A percentile compares a stretch with the other conserved stretches of the same genome.
Conservation (phyloP, 92 coral and sea anemone species). For the Actinostola sp. region DNA sequence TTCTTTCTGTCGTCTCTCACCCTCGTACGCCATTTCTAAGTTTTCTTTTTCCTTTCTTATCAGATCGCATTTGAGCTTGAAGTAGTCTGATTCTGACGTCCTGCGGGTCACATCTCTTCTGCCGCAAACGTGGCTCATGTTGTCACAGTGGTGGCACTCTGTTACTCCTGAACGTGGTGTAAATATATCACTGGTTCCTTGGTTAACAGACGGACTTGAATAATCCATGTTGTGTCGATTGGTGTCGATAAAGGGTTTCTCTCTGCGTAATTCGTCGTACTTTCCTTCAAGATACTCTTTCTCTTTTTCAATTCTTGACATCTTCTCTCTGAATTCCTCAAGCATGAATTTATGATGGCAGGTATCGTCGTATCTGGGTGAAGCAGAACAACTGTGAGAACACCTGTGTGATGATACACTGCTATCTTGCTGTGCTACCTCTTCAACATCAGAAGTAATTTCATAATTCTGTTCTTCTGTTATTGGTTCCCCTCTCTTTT, state of each 20-base stretch:
- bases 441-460: not conserved
- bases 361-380: slow-evolving; percentile 38
- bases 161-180: slow-evolving; percentile 26
- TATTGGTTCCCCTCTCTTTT: not conserved
- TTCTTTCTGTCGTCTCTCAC: slow-evolving; percentile 74
- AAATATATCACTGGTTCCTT: not conserved
- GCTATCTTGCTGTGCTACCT: not conserved
- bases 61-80: slow-evolving; percentile 77
- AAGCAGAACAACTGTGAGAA: slow-evolving; percentile 13
- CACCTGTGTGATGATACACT: slow-evolving; percentile 7
- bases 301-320: slow-evolving; percentile 67
- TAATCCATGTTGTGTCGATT: slow-evolving; percentile 17
- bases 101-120: slow-evolving; percentile 25
- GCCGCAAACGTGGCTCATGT: slow-evolving; percentile 13
- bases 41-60: slow-evolving; percentile 75
- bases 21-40: slow-evolving; percentile 69
- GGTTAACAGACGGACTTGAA: slow-evolving; percentile 1
- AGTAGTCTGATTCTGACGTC: slow-evolving; percentile 71
- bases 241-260: slow-evolving; percentile 31
- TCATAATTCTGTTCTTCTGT: no score
- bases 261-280: slow-evolving; percentile 65
- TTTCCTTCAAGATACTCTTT: slow-evolving; percentile 71
- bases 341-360: slow-evolving; percentile 65
- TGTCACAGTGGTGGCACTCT: slow-evolving; percentile 29
- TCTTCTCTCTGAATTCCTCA: slow-evolving; percentile 68